Evolutionary conservation across 1,140 invertebrate species (phyloP).

Genomic region (Acyrthosiphon pisum): DNA sequence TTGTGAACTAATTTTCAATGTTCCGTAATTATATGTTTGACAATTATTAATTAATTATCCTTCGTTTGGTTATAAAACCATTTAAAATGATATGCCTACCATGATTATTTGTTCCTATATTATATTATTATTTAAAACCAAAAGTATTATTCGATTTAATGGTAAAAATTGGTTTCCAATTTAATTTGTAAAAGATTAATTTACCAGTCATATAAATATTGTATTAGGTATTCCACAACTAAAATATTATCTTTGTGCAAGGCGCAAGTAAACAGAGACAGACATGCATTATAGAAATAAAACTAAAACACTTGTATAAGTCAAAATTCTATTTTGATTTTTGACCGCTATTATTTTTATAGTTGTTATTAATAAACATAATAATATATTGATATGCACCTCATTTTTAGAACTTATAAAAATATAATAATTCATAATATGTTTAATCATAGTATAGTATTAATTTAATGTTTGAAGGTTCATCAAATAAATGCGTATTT

Average conservation of each 20-base stretch:
- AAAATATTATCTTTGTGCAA: neutral
- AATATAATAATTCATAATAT: neutral
- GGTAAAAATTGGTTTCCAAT: neutral
- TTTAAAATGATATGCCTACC: neutral
- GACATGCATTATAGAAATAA: neutral
- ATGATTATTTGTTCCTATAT: neutral
- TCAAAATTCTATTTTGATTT: neutral
- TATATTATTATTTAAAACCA: neutral
- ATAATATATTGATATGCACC: neutral
- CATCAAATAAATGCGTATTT: constrained; percentile 21
- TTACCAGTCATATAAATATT: neutral
- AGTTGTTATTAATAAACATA: neutral
- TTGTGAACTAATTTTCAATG: neutral
- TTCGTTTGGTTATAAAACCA: neutral
- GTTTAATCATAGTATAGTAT: neutral
- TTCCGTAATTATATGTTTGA: neutral
- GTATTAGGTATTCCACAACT: neutral
- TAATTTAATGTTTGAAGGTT: neutral
- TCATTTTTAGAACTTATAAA: neutral
- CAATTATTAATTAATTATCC: neutral
- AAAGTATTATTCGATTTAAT: neutral
- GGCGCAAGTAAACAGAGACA: neutral
- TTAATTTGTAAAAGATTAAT: neutral
- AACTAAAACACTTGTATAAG: neutral
- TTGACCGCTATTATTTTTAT: neutral